Conservation (phyloP, 2,797 vertebrate genomes). For the Sebastes nivosus region DNA sequence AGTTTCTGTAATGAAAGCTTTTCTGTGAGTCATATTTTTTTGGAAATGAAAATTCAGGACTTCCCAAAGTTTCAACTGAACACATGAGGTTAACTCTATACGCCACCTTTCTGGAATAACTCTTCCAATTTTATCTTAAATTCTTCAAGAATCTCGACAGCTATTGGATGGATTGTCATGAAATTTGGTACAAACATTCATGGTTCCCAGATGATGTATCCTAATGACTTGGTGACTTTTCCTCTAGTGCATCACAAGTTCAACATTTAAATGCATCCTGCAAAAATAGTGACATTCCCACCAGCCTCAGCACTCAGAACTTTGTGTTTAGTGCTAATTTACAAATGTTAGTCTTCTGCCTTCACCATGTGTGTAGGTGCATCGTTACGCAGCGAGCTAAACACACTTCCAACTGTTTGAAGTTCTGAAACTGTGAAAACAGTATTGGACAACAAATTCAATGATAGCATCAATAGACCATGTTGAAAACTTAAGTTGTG, state of each 20-base stretch:
- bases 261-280: neutral
- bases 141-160: neutral
- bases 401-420: neutral
- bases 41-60: neutral
- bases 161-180: neutral
- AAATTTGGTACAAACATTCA: neutral
- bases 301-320: neutral
- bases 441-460: neutral
- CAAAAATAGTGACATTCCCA: neutral
- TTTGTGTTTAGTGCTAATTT: neutral
- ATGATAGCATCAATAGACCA: too few species aligned
- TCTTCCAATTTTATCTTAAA: neutral
- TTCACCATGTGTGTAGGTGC: neutral
- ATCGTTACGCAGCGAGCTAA: neutral
- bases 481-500: too few species aligned
- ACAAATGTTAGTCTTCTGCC: neutral
- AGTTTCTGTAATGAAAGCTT: neutral
- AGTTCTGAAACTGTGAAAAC: neutral
- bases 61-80: neutral
- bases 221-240: neutral
- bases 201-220: neutral
- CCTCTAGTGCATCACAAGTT: neutral
- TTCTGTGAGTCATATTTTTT: constrained; percentile 7
- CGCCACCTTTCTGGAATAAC: neutral
- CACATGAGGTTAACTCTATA: neutral